A percentile compares a stretch with the other conserved stretches of the same genome.
Conservation (phyloP, 2,888 invertebrate genomes). For the Serripes groenlandicus region DNA sequence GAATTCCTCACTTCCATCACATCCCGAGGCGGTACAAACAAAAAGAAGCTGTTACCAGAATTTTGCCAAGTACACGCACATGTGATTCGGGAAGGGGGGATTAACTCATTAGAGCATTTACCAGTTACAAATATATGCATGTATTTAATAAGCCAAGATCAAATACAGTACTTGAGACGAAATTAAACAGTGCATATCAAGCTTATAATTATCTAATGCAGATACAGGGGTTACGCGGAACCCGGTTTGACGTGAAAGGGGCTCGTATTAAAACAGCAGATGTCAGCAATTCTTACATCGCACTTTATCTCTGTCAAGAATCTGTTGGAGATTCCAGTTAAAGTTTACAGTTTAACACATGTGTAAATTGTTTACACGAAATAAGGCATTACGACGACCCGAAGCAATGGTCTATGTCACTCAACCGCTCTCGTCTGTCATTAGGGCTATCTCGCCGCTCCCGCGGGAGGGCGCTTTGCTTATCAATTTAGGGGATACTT, state of each 20-base stretch:
- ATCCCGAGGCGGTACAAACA: too few species aligned
- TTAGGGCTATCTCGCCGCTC: background rate
- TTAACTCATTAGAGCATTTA: too few species aligned
- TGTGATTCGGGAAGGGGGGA: too few species aligned
- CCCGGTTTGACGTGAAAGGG: background rate
- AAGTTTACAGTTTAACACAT: slow-evolving; percentile 29
- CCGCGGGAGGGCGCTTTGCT: slow-evolving; percentile 5
- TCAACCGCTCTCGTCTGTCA: slow-evolving; percentile 30
- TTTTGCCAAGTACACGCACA: too few species aligned
- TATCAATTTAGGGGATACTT: background rate
- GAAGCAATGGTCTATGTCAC: slow-evolving; percentile 43
- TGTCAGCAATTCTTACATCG: slow-evolving; percentile 22
- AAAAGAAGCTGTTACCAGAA: too few species aligned
- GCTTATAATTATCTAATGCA: too few species aligned
- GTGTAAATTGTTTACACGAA: slow-evolving; percentile 56
- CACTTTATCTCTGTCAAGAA: slow-evolving; percentile 45
- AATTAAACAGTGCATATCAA: too few species aligned
- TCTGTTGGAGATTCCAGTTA: slow-evolving; percentile 6
- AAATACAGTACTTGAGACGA: too few species aligned
- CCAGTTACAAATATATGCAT: background rate
- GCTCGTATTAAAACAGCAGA: slow-evolving; percentile 21
- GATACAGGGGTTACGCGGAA: too few species aligned
- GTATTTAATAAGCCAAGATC: too few species aligned
- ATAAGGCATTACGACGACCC: slow-evolving; percentile 24
- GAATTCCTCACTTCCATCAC: too few species aligned